Base-by-base conservation (phyloP, 2,797 vertebrate species). In the Novumbra hubbsi region DNA sequence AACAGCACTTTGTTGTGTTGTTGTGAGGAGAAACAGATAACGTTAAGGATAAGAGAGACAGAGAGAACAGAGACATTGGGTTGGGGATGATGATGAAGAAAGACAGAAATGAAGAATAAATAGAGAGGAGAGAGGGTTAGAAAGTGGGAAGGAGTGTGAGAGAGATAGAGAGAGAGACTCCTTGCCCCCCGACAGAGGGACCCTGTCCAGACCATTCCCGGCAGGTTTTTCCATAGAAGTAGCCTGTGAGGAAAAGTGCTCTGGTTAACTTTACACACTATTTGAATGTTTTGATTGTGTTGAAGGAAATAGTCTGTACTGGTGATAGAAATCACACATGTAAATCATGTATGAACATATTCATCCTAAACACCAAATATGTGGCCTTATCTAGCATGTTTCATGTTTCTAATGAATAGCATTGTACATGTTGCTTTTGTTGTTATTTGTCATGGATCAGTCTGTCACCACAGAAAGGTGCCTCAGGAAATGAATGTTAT, bases 241-340 rank as follows among this genome's bases (percentile, higher is more conserved):
- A 88, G 85, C 90, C 86, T 90, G 89, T 89, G 91, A 90, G 88
- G 86, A 90, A 93, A 92, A 91, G 85, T 89, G 79, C 78, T 77
- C 90, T 89, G 88, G 87, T 88, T 91, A 91, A 89, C 88, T 88
- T 88, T 90, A 89, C 86, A 90, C 88, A 91, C 90, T 83, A 91
- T 92, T 88, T 84, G 84, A 91, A 86, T 93, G 92, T 94, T 94
- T 93, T 91, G 88, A 93, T 90, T 88, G 85, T 80, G 88, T 87
- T 80, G 85, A 84, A 91, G 87, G 89, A 94, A 93, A 93, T 86
- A 91, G 88, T 86, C 89, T 90, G 87, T 81, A 82, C 84, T 84
- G 82, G 77, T 83, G 73, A 88, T 88, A 92, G 74, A 87, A 86
- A 80, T 83, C 83, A 79, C 74, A 74, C 83, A 79, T 89, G 86